Conservation (phyloP, 2,797 vertebrate species). For the Epinephelus coioides region DNA sequence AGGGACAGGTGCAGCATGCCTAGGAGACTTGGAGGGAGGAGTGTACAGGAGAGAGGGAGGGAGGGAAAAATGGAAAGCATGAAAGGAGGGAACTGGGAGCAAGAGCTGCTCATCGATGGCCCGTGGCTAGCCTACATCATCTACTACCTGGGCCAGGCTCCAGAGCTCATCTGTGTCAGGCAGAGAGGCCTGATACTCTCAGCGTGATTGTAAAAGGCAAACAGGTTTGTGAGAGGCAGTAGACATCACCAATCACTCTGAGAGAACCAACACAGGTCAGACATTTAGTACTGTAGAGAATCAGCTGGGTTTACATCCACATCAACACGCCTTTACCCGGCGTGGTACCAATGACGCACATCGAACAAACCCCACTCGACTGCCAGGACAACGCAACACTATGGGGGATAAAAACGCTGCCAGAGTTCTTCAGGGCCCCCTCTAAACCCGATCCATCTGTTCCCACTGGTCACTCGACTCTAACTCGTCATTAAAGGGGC, state of each 20-base stretch:
- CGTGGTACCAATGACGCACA: constrained; percentile 52
- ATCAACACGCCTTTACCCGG: constrained; percentile 14
- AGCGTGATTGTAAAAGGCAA: constrained; percentile 75
- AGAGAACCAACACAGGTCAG: constrained; percentile 66
- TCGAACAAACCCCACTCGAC: constrained; percentile 39
- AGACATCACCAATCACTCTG: constrained; percentile 71
- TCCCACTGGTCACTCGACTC: constrained; percentile 79
- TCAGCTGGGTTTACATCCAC: constrained; percentile 30
- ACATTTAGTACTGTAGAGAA: constrained; percentile 42
- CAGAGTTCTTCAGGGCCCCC: constrained; percentile 71
- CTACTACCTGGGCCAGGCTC: constrained; percentile 72
- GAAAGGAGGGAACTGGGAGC: constrained; percentile 59
- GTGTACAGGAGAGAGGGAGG: constrained; percentile 48
- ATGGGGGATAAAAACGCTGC: constrained; percentile 50
- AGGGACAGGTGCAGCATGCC: constrained; percentile 85
- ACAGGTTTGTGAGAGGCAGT: constrained; percentile 62
- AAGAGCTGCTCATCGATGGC: constrained; percentile 74
- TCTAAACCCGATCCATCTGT: constrained; percentile 81
- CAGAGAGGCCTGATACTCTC: constrained; percentile 73
- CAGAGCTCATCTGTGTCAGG: constrained; percentile 79
- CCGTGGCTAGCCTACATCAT: constrained; percentile 72
- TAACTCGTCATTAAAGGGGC: constrained; percentile 69
- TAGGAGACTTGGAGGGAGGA: constrained; percentile 75
- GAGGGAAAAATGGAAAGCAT: constrained; percentile 61
- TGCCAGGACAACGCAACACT: constrained; percentile 32